Evolutionary conservation across 2,113 vertebrate species (phyloP).

Genomic region (Pelvicachromis taeniatus): DNA sequence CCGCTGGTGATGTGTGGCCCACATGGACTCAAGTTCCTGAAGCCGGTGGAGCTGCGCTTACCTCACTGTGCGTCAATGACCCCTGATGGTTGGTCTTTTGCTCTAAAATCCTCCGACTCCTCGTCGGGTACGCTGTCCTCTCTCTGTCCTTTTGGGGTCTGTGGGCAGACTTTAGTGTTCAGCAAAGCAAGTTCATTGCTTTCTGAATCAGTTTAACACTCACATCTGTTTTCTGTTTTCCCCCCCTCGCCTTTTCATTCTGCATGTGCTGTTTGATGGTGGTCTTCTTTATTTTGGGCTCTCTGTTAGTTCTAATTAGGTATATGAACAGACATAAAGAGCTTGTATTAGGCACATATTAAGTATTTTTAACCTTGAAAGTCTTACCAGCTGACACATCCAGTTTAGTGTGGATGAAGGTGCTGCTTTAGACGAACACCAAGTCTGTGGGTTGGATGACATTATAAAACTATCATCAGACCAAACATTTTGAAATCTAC

Average conservation of each 20-base stretch:
- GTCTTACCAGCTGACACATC: not conserved
- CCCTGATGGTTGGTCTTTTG: slow-evolving; percentile 99
- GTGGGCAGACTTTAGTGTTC: slow-evolving; percentile 74
- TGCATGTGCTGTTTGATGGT: not conserved
- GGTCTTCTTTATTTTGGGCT: not conserved
- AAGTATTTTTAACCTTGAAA: not conserved
- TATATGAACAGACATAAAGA: not conserved
- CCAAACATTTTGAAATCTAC: not conserved
- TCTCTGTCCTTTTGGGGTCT: slow-evolving; percentile 90
- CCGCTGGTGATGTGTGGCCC: slow-evolving; percentile 98
- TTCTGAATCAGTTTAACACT: not conserved
- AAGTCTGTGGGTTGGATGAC: not conserved
- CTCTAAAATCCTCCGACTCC: slow-evolving; percentile 99
- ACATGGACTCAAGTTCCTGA: slow-evolving; percentile 98
- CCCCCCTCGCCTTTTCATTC: not conserved
- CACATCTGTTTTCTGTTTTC: slow-evolving; percentile 9
- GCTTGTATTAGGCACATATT: not conserved
- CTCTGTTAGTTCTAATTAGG: not conserved
- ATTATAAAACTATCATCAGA: not conserved
- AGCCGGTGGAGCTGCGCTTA: slow-evolving; percentile 97
- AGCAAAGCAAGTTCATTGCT: slow-evolving; percentile 47
- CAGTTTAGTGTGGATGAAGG: not conserved
- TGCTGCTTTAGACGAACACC: not conserved
- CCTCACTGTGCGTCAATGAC: slow-evolving; percentile 99
- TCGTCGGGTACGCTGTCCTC: slow-evolving; percentile 99